Evolutionary conservation across 1,140 invertebrate genomes (phyloP).

Genomic region (Ditylenchus dipsaci): DNA sequence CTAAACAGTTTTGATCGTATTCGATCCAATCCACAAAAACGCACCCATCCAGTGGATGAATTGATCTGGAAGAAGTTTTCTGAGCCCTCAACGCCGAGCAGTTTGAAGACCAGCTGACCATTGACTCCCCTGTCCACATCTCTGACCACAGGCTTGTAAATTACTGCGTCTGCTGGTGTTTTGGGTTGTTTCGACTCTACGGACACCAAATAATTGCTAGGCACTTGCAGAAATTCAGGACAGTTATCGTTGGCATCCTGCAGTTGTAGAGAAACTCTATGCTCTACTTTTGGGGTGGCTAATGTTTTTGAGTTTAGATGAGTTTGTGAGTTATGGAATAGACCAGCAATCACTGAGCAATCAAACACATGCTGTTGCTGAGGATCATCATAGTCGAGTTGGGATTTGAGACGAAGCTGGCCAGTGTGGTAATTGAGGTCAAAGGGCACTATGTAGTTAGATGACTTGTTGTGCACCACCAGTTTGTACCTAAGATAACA

Average conservation of each 20-base stretch:
- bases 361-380: conserved; percentile 9
- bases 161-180: conserved; percentile 26
- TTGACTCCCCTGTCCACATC: conserved; percentile 61
- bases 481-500: neutral
- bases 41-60: conserved; percentile 27
- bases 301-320: neutral
- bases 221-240: conserved; percentile 32
- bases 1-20: too few species aligned
- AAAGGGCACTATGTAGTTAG: conserved; percentile 20
- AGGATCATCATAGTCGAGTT: conserved; percentile 16
- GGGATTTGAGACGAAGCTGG: conserved; percentile 27
- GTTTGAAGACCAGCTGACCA: conserved; percentile 59
- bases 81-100: conserved; percentile 34
- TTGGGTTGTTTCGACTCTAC: conserved; percentile 10
- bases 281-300: conserved; percentile 6
- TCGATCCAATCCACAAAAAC: too few species aligned
- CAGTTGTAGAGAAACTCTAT: conserved; percentile 8
- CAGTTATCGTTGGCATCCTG: conserved; percentile 32
- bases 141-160: conserved; percentile 59
- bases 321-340: neutral
- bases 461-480: conserved; percentile 9
- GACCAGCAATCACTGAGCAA: conserved; percentile 20
- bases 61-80: conserved; percentile 23
- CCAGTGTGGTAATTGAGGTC: conserved; percentile 29
- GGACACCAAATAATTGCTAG: conserved; percentile 9